Evolutionary conservation across 2,888 invertebrate species (phyloP).

Genomic region (Aradus depressus): DNA sequence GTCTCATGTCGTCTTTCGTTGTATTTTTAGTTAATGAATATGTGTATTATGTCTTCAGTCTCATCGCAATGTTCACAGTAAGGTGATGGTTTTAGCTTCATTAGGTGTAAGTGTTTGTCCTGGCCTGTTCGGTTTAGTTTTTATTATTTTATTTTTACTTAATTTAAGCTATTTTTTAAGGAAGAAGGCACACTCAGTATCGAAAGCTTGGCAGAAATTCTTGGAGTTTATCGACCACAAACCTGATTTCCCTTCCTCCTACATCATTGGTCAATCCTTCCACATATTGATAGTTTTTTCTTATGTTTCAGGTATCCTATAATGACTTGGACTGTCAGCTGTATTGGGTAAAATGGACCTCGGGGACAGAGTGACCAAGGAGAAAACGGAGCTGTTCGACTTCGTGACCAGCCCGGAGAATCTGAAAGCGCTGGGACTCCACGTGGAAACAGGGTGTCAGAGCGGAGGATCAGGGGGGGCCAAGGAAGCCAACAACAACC

Average conservation of each 20-base stretch:
- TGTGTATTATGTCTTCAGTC: too few relatives aligned
- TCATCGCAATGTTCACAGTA: too few relatives aligned
- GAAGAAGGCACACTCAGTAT: not conserved
- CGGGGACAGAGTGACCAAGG: slow-evolving; percentile 6
- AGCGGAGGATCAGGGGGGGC: slow-evolving; percentile 3
- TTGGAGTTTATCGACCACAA: not conserved
- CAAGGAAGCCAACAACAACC: slow-evolving; percentile 27
- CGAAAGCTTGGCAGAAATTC: too few relatives aligned
- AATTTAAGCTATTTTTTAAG: too few relatives aligned
- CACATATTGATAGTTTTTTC: not conserved
- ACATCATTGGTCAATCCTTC: too few relatives aligned
- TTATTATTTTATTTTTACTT: too few relatives aligned
- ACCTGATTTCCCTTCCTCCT: not conserved
- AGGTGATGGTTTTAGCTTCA: too few relatives aligned
- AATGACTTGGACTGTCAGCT: slow-evolving; percentile 1
- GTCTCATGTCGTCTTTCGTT: too few relatives aligned
- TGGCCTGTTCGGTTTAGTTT: too few relatives aligned
- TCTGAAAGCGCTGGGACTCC: slow-evolving; percentile 16
- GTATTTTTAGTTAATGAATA: too few relatives aligned
- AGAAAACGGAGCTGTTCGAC: slow-evolving; percentile 24
- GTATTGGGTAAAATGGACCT: slow-evolving; percentile 12
- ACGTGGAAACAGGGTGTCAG: slow-evolving; percentile 18
- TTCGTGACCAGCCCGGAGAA: slow-evolving; percentile 17
- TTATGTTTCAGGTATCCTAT: slow-evolving; percentile 11
- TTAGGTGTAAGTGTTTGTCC: too few relatives aligned